A percentile compares a stretch with the other conserved stretches of the same genome.
Conservation (phyloP, 1,140 invertebrate genomes). For the Patella vulgata region DNA sequence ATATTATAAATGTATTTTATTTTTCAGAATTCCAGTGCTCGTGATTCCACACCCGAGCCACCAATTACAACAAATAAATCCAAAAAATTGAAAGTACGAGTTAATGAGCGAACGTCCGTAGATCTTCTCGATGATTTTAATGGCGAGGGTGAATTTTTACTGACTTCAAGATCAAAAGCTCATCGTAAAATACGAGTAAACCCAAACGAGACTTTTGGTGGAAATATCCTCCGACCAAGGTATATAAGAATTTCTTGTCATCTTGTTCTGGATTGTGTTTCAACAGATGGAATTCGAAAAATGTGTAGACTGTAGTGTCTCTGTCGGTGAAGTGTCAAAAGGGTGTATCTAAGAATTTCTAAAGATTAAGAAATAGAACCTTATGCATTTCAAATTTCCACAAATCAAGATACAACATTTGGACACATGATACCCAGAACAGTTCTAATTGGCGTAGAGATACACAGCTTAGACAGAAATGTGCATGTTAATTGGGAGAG, state of each 20-base stretch:
- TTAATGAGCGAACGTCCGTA: neutral
- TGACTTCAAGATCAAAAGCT: conserved; percentile 66
- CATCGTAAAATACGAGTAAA: conserved; percentile 66
- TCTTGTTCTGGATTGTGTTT: neutral
- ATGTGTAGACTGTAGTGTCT: neutral
- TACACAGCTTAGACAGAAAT: too few species aligned
- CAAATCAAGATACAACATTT: too few species aligned
- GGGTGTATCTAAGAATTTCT: too few species aligned
- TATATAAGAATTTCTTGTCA: conserved; percentile 36
- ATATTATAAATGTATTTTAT: neutral
- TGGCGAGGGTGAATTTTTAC: conserved; percentile 64
- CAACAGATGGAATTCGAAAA: neutral
- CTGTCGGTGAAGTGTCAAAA: too few species aligned
- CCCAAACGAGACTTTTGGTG: conserved; percentile 60
- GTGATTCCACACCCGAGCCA: conserved; percentile 56
- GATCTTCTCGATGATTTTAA: conserved; percentile 31
- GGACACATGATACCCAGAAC: too few species aligned
- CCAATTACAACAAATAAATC: conserved; percentile 17
- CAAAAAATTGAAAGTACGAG: neutral
- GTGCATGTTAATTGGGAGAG: too few species aligned
- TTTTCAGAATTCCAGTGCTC: conserved; percentile 43
- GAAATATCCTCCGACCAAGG: conserved; percentile 64
- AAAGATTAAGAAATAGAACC: too few species aligned
- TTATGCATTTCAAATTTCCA: too few species aligned
- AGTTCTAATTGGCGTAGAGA: too few species aligned